Base-by-base conservation (phyloP, 2,888 invertebrate species). In the Chesias legatella region DNA sequence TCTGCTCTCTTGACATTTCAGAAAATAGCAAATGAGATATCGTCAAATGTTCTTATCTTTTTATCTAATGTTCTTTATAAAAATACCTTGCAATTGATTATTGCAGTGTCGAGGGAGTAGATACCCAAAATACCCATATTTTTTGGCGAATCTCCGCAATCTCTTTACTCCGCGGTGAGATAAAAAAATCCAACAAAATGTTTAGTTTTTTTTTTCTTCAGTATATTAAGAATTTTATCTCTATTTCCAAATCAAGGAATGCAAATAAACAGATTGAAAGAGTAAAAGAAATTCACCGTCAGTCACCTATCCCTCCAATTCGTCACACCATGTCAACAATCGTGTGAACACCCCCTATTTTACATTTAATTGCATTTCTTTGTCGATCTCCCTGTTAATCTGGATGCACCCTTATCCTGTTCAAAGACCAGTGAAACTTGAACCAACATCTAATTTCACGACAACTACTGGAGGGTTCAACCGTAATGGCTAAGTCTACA, bases 311-410 rank as follows among this genome's bases (percentile, higher is more conserved):
- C 71, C 58, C 56, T 75, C 73, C 75, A 62, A 79, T 83, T 81
- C 79, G 85, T 80, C 82, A 79, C 81, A 70, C 54, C 73, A 56
- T 73, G 84, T 85, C 83, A 85, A 83, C 81, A 82, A 51, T 75
- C 78, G 81, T 83, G 84, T 82, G 81, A 77, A 73, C 73, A 74
- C 65, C 75, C 85, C 85, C 79, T 85, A 83, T 81, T 88, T 85
- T 85, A 84, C 84, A 88, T 88, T 85, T 86, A 88, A 88, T 88
- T 88, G 84, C 86, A 85, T 88, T 86, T 85, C 85, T 88, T 85
- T 86, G 85, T 85, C 77, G 72, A 82, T 81, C 76, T 78, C 77
- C 76, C 76, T 61, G 80, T 79, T 81, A 84, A 82, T 84, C 79
- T 79, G 74, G 65, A 81, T 83, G 82, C 83, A 82, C 86, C 84